These are phyloP conservation scores for Harpalus rufipes DNA, from an alignment of 2,888 invertebrate species.

Conservation along the genomic window DNA sequence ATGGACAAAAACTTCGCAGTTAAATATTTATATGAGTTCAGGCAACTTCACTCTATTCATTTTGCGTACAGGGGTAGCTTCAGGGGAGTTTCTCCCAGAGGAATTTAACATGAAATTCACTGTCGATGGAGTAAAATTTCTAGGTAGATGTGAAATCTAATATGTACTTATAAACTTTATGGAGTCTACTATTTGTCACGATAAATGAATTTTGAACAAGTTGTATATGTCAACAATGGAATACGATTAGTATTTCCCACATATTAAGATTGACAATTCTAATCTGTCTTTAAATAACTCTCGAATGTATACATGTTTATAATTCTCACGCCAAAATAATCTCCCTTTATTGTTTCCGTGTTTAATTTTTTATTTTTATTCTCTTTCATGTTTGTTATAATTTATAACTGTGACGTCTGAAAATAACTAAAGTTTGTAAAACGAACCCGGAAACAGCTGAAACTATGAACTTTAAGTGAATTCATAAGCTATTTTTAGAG, in stretches of 20 bases:
- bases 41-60: not conserved
- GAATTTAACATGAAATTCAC: not conserved
- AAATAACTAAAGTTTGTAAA: constrained; percentile 32
- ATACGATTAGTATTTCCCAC: not conserved
- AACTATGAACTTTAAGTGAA: constrained; percentile 40
- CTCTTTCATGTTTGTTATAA: constrained; percentile 31
- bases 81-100: not conserved
- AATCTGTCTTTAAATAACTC: not conserved
- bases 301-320: not conserved
- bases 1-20: not conserved
- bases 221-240: no score
- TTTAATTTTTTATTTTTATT: not conserved
- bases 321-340: constrained; percentile 1
- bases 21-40: constrained; percentile 4
- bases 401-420: constrained; percentile 39
- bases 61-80: not conserved
- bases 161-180: no score
- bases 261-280: not conserved
- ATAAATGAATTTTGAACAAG: no score
- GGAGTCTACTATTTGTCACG: no score
- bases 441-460: constrained; percentile 21
- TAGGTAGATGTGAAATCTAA: no score
- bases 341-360: not conserved
- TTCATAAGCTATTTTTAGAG: constrained; percentile 29
- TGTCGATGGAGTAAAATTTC: not conserved